Evolutionary conservation across 2,888 invertebrate species (phyloP), one percentile per base, ranked within the genome.

Genomic region (Drosophila robusta): DNA sequence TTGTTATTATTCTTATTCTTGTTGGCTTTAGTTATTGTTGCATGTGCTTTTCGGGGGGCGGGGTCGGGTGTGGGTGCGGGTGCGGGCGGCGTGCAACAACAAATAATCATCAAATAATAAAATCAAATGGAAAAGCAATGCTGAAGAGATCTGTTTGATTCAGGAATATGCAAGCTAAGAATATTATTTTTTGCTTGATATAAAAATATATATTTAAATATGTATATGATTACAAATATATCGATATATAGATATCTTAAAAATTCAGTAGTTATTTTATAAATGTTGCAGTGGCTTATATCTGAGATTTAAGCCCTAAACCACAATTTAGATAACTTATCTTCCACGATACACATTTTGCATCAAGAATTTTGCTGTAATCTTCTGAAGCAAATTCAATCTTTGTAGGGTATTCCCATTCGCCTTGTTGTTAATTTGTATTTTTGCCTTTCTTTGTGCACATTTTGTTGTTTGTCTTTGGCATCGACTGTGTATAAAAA

Each of bases 401-500:
- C 6, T 9, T 5, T 54, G 4, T 9, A 32, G 24, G 18, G 41
- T 51, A 55, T 57, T 32, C 8, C 2, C n/a, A n/a, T 18, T 22
- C 14, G 2, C 34, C 22, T 45, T 54, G 49, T 45, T 16, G 22
- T 4, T 8, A 32, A 34, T 34, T 29, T 7, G 11, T 46, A 24
- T 16, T n/a, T 51, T 41, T 41, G 34, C 39, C 16, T 46, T 57
- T 65, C 51, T 56, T 65, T 65, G 50, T 58, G 49, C 66, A 46
- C 56, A 63, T 34, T 64, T 73, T 51, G 79, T 69, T 70, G 26
- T 42, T 63, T 70, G 52, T 52, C 61, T 65, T 73, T 70, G 62
- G 65, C 50, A 61, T 61, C 56, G 42, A 60, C 68, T 50, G 70
- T 67, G 61, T 80, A 86, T 89, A 87, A 90, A 81, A 90, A 78